phyloP scores from a whole-genome alignment of 2,113 vertebrate genomes.

The Hystrix cristata region DNA sequence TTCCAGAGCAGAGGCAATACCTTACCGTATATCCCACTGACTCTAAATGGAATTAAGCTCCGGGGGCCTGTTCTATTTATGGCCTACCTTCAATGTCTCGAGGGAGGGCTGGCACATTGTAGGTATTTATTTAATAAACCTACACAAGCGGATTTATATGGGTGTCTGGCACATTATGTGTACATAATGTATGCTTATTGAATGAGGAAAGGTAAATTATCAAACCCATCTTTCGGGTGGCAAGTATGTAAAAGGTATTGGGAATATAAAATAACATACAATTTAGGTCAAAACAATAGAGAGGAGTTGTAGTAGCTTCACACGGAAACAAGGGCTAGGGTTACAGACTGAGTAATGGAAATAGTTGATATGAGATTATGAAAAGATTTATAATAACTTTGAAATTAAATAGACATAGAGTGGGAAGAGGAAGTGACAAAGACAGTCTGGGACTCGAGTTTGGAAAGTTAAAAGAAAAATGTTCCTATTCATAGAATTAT shows the following conservation, averaged over 20 bases:
- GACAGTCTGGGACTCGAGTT: background rate
- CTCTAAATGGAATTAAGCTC: background rate
- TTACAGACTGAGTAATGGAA: background rate
- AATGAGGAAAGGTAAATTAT: constrained; percentile 26
- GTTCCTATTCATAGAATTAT: background rate
- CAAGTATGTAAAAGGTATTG: background rate
- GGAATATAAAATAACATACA: background rate
- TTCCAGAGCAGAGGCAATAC: background rate
- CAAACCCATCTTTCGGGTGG: constrained; percentile 7
- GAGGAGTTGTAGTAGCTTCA: background rate
- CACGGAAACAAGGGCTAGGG: background rate
- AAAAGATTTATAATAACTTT: background rate
- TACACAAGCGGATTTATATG: background rate
- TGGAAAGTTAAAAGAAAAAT: constrained; percentile 27
- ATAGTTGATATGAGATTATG: background rate
- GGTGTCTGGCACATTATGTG: background rate
- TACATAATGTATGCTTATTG: background rate
- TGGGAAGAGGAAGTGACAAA: background rate
- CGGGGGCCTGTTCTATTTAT: background rate
- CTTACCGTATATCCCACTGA: background rate
- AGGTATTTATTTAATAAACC: background rate
- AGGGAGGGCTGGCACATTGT: background rate
- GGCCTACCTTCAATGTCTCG: background rate
- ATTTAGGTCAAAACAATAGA: background rate
- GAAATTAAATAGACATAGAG: background rate